A percentile compares a stretch with the other conserved stretches of the same genome.
These are phyloP conservation scores for Notarius quadriscutis DNA, from an alignment of 2,113 vertebrate genomes.

Conservation along the genomic window DNA sequence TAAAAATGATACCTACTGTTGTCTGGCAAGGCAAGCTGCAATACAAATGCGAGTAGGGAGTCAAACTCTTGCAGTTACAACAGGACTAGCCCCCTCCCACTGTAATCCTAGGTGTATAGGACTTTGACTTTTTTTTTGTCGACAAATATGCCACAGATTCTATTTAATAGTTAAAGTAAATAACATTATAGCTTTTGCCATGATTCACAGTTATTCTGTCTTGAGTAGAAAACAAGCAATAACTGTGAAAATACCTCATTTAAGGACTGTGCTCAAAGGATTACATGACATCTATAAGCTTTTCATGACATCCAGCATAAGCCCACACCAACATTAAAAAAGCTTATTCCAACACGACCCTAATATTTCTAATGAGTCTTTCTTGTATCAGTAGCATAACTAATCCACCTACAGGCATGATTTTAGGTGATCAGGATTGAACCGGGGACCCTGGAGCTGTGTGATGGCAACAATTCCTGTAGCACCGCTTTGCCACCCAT, in stretches of 20 bases:
- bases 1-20: no score
- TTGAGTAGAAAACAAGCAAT: not conserved
- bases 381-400: not conserved
- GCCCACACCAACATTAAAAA: not conserved
- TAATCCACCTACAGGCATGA: not conserved
- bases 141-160: not conserved
- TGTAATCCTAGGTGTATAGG: no score
- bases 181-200: not conserved
- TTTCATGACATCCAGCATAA: not conserved
- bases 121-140: not conserved
- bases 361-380: not conserved
- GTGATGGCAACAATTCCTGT: not conserved
- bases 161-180: not conserved
- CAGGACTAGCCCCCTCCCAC: no score
- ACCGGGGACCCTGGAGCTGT: not conserved
- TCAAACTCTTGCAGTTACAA: no score
- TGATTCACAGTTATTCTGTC: not conserved
- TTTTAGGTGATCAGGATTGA: not conserved
- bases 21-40: no score
- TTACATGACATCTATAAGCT: not conserved
- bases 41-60: no score
- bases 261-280: not conserved
- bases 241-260: not conserved
- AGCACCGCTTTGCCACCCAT: not conserved
- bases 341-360: not conserved